phyloP scores from a whole-genome alignment of 2,113 vertebrate species.

The Misgurnus anguillicaudatus region DNA sequence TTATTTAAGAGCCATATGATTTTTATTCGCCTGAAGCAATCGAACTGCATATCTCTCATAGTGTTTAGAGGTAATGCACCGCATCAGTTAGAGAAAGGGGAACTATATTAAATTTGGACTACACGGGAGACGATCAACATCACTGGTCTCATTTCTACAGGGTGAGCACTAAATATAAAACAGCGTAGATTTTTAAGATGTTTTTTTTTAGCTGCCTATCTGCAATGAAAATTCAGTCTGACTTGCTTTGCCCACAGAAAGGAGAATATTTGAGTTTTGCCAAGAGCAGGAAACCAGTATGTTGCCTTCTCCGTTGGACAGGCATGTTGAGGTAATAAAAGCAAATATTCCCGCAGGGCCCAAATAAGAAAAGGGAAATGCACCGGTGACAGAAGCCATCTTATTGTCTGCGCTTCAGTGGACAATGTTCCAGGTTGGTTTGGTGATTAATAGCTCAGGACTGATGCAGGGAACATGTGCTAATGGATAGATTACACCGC shows the following conservation, averaged over 20 bases:
- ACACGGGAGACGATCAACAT: background rate
- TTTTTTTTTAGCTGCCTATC: background rate
- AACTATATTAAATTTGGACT: background rate
- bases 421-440: slow-evolving; percentile 29
- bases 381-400: slow-evolving; percentile 6
- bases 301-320: slow-evolving; percentile 10
- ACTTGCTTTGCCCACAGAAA: background rate
- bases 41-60: background rate
- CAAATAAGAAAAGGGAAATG: slow-evolving; percentile 21
- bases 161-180: background rate
- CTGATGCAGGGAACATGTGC: slow-evolving; percentile 57
- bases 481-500: slow-evolving; percentile 60
- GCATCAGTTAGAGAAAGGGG: background rate
- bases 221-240: background rate
- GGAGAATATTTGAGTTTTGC: background rate
- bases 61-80: background rate
- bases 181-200: too few species aligned
- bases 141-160: background rate
- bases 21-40: background rate
- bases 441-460: slow-evolving; percentile 61
- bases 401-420: background rate
- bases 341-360: slow-evolving; percentile 16
- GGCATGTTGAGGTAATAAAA: slow-evolving; percentile 16
- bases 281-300: background rate
- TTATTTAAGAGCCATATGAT: too few species aligned